These are phyloP conservation scores for Hyperoplus immaculatus DNA, from an alignment of 2,797 vertebrate genomes.

Conservation along the genomic window DNA sequence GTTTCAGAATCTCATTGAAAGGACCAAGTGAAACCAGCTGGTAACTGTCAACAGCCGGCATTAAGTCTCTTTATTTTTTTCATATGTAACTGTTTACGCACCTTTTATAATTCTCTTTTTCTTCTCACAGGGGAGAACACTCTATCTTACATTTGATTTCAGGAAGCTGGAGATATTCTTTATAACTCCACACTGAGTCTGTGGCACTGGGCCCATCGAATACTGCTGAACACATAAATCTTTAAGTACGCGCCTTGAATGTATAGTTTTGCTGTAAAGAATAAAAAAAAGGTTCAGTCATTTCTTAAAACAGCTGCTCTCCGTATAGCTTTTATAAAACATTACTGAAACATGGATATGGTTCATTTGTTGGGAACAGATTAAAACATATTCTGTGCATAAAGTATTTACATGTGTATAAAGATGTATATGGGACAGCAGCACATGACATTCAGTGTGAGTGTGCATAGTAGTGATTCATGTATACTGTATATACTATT, in stretches of 20 bases:
- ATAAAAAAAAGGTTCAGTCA: not conserved
- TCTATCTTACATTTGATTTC: not conserved
- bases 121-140: not conserved
- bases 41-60: not conserved
- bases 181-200: not conserved
- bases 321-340: not conserved
- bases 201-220: not conserved
- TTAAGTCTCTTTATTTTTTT: not conserved
- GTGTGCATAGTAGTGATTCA: not conserved
- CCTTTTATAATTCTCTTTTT: not conserved
- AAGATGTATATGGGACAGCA: not conserved
- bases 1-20: constrained; percentile 10
- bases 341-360: not conserved
- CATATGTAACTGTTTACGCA: not conserved
- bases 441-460: not conserved
- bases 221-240: not conserved
- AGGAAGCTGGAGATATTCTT: not conserved
- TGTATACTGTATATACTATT: not conserved
- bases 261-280: not conserved
- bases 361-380: not conserved
- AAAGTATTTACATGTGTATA: too few species aligned
- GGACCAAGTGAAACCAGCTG: not conserved
- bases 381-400: not conserved
- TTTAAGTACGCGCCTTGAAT: not conserved
- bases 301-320: not conserved